Conservation (phyloP, 2,888 invertebrate genomes). For the Meta bourneti region DNA sequence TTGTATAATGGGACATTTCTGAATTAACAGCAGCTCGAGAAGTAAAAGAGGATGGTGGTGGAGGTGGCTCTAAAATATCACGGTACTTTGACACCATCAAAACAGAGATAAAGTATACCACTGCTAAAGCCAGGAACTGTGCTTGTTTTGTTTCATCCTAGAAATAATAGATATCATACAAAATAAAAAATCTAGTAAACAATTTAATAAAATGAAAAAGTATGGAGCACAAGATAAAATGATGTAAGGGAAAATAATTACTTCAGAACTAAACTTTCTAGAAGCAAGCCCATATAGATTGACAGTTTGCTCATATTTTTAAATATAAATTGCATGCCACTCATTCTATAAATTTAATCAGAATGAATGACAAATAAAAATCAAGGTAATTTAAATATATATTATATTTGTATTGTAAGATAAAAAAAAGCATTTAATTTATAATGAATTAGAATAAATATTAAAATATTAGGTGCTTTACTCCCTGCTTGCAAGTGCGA, state of each 20-base stretch:
- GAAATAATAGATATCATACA: constrained; percentile 77
- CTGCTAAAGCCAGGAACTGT: constrained; percentile 98
- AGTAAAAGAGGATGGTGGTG: constrained; percentile 66
- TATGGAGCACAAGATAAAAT: neutral
- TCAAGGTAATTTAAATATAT: too few species aligned
- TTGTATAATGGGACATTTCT: constrained; percentile 64
- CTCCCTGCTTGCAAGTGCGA: too few species aligned
- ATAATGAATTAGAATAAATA: too few species aligned
- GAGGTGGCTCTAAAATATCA: constrained; percentile 96
- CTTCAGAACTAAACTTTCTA: neutral
- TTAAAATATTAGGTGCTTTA: too few species aligned
- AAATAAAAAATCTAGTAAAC: neutral
- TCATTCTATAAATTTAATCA: too few species aligned
- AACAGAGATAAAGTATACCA: constrained; percentile 99
- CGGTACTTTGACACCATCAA: constrained; percentile 99
- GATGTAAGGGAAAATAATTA: neutral
- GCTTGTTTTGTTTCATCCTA: constrained; percentile 99
- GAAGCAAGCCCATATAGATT: too few species aligned
- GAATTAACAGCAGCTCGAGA: constrained; percentile 63
- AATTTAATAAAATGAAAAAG: neutral
- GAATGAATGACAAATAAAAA: too few species aligned
- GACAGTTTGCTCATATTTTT: too few species aligned
- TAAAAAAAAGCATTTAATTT: too few species aligned
- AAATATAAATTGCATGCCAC: too few species aligned
- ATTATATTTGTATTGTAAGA: too few species aligned